Conservation (phyloP, 1,140 invertebrate species). For the Formica exsecta region DNA sequence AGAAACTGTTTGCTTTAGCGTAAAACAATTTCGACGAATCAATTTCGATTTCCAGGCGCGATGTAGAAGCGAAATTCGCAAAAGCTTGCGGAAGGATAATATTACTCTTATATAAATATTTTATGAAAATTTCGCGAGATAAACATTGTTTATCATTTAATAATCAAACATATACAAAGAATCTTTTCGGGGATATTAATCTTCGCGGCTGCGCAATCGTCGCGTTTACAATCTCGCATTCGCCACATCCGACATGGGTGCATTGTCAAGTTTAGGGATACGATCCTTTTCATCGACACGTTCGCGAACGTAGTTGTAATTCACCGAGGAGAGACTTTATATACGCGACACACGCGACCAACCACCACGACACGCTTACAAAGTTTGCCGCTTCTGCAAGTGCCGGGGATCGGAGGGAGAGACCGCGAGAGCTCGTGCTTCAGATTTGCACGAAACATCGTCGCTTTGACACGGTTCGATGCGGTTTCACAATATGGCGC, state of each 20-base stretch:
- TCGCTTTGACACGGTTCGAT: slow-evolving; percentile 61
- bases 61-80: not conserved
- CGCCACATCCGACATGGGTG: not conserved
- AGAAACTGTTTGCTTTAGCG: slow-evolving; percentile 35
- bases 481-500: slow-evolving; percentile 64
- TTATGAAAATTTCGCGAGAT: no score
- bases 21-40: not conserved
- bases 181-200: not conserved
- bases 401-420: not conserved
- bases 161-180: not conserved
- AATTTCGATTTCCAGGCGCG: not conserved
- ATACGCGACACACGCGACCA: not conserved
- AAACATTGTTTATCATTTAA: not conserved
- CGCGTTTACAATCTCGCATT: not conserved
- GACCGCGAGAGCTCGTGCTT: not conserved
- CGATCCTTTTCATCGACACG: not conserved
- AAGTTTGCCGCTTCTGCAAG: not conserved
- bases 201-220: not conserved
- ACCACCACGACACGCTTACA: not conserved
- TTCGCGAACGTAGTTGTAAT: not conserved
- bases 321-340: not conserved
- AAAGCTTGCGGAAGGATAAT: not conserved
- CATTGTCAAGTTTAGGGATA: not conserved
- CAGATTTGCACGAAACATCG: slow-evolving; percentile 45
- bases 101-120: not conserved